These are phyloP conservation scores for Thera britannica DNA, from an alignment of 2,888 invertebrate genomes.

Conservation along the genomic window DNA sequence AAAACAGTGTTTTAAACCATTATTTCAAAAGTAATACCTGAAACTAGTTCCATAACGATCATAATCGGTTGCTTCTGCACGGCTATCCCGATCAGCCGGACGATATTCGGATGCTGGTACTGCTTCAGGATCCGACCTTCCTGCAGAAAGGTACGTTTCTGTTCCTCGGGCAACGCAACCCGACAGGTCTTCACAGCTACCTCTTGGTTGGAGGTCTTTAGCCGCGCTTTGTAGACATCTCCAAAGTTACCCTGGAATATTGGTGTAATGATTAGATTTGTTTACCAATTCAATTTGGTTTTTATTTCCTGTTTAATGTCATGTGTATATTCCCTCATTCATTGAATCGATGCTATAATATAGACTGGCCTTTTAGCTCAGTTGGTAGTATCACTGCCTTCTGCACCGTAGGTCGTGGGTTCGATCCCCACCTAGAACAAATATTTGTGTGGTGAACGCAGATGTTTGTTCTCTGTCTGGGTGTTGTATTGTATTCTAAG, in stretches of 20 bases:
- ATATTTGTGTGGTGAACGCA: no score
- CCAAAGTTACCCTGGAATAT: constrained; percentile 96
- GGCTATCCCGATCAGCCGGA: constrained; percentile 97
- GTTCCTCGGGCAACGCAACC: constrained; percentile 96
- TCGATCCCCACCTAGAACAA: no score
- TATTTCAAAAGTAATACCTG: constrained; percentile 79
- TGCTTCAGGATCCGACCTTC: constrained; percentile 98
- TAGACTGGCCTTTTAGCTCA: not conserved
- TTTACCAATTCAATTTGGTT: no score
- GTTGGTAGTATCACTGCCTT: not conserved
- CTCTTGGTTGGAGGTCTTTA: constrained; percentile 92
- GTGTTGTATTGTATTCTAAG: no score
- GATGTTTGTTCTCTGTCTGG: no score
- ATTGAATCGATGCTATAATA: no score
- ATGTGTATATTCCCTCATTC: no score
- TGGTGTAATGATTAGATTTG: not conserved
- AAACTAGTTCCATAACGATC: constrained; percentile 99
- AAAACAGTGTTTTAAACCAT: no score
- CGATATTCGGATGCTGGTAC: constrained; percentile 98
- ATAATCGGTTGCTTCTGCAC: constrained; percentile 99
- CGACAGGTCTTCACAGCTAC: constrained; percentile 98
- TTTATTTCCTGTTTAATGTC: no score
- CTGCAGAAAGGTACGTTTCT: constrained; percentile 96
- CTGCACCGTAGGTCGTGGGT: no score
- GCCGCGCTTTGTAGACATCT: constrained; percentile 96